A percentile compares a stretch with the other conserved stretches of the same genome.
Evolutionary conservation across 2,797 vertebrate species (phyloP).

Genomic region (Pseudochirops cupreus): DNA sequence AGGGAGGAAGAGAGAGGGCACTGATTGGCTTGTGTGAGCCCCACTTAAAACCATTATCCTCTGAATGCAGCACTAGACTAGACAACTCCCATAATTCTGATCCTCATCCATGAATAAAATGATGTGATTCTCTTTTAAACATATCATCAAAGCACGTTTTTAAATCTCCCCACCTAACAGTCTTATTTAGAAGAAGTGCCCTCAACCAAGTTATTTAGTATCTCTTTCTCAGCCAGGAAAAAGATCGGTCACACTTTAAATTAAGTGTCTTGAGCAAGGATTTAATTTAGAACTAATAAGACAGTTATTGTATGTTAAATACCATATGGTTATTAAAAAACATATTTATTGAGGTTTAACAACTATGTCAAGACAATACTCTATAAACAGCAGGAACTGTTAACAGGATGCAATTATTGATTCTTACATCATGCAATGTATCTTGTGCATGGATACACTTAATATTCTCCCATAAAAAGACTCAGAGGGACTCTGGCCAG

Average conservation of each 20-base stretch:
- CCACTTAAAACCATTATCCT: slow-evolving; percentile 69
- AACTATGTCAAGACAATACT: slow-evolving; percentile 85
- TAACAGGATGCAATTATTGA: slow-evolving; percentile 83
- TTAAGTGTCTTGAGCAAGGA: slow-evolving; percentile 84
- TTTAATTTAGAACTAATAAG: slow-evolving; percentile 87
- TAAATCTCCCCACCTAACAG: slow-evolving; percentile 73
- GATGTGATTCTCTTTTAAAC: slow-evolving; percentile 78
- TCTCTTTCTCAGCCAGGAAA: slow-evolving; percentile 80
- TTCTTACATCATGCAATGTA: slow-evolving; percentile 81
- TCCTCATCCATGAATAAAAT: slow-evolving; percentile 70
- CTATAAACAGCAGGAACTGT: slow-evolving; percentile 84
- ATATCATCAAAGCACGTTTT: slow-evolving; percentile 80
- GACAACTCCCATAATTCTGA: slow-evolving; percentile 71
- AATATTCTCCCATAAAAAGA: slow-evolving; percentile 70
- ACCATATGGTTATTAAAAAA: slow-evolving; percentile 85
- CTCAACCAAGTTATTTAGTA: slow-evolving; percentile 67
- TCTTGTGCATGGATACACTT: slow-evolving; percentile 78
- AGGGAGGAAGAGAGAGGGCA: background rate
- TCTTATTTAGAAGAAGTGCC: slow-evolving; percentile 80
- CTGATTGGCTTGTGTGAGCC: slow-evolving; percentile 50
- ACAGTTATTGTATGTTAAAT: slow-evolving; percentile 86
- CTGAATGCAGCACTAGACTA: slow-evolving; percentile 64
- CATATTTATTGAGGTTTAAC: slow-evolving; percentile 87
- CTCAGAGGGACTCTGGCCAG: slow-evolving; percentile 69
- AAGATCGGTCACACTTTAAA: slow-evolving; percentile 85